These are phyloP conservation scores for Odontamblyopus rebecca DNA, from an alignment of 2,797 vertebrate species.

Conservation along the genomic window DNA sequence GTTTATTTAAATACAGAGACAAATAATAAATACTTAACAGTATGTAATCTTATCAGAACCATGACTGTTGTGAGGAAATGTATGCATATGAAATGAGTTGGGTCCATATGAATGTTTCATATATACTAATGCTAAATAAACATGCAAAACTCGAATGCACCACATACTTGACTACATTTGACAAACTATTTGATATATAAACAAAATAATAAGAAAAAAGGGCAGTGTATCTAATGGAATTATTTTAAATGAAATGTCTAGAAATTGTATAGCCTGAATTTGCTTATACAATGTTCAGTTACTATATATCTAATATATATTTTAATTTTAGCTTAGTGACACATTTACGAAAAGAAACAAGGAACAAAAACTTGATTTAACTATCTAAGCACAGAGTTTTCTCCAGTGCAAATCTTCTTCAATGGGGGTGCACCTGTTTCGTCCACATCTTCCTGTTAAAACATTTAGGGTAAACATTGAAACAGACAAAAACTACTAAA, in stretches of 20 bases:
- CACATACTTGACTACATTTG: background rate
- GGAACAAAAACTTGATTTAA: constrained; percentile 41
- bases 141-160: constrained; percentile 47
- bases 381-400: constrained; percentile 87
- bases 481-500: background rate
- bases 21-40: constrained; percentile 54
- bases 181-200: constrained; percentile 33
- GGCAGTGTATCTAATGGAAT: constrained; percentile 17
- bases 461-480: constrained; percentile 4
- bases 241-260: constrained; percentile 23
- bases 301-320: constrained; percentile 32
- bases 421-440: constrained; percentile 87
- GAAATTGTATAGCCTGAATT: constrained; percentile 24
- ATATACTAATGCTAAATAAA: constrained; percentile 27
- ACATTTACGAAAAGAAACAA: constrained; percentile 35
- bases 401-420: constrained; percentile 93
- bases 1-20: constrained; percentile 22
- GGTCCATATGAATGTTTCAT: constrained; percentile 18
- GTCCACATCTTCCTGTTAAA: constrained; percentile 82
- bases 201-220: constrained; percentile 28
- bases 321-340: constrained; percentile 38
- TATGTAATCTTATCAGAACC: constrained; percentile 35
- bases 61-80: constrained; percentile 24
- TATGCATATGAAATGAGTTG: constrained; percentile 34
- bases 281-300: constrained; percentile 33